Evolutionary conservation across 2,113 vertebrate species (phyloP), one percentile per base, ranked within the genome.

Genomic region (Trichomycterus rosablanca): DNA sequence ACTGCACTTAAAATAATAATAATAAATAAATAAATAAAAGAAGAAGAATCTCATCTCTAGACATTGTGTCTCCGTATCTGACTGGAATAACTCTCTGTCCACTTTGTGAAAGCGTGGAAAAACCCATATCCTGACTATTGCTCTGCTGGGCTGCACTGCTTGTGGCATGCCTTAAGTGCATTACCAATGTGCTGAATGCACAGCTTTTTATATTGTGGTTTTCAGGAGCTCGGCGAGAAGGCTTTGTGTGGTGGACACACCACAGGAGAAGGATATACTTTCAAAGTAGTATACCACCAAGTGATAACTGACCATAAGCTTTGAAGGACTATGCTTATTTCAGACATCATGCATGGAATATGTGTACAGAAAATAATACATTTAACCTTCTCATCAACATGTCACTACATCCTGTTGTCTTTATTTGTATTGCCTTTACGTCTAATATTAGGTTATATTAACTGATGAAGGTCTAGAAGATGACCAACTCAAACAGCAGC

Each of bases 61-160:
- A 90, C 89, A 86, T 75, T 26, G 73, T 34, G 88, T 83, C 89
- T 91, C 86, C 87, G 76, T 80, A 71, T 90, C 86, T 89, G 88
- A 86, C 90, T 88, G 89, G 81, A 86, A 86, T 79, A 91, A 88
- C 78, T 88, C 78, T 86, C 87, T 70, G 80, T 84, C 79, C 81
- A 83, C 79, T 88, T 81, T 72, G 78, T 86, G 68, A 83, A 86
- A 90, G 87, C 86, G 86, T 87, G 89, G 89, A 85, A 91, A 92
- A 87, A 84, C 80, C 80, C 88, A 91, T 93, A 92, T 93, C 88
- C 91, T 90, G 87, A 74, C 77, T 81, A 80, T 89, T 83, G 82
- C 80, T 76, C 75, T 67, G 71, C 70, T 59, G 75, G 72, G 59
- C 76, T 67, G 75, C 72, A 69, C 75, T 81, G 80, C 63, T 87